Percentiles rank a stretch among this genome's conserved stretches.
Evolutionary conservation across 2,113 vertebrate species (phyloP).

Genomic region (Pelodiscus sinensis): DNA sequence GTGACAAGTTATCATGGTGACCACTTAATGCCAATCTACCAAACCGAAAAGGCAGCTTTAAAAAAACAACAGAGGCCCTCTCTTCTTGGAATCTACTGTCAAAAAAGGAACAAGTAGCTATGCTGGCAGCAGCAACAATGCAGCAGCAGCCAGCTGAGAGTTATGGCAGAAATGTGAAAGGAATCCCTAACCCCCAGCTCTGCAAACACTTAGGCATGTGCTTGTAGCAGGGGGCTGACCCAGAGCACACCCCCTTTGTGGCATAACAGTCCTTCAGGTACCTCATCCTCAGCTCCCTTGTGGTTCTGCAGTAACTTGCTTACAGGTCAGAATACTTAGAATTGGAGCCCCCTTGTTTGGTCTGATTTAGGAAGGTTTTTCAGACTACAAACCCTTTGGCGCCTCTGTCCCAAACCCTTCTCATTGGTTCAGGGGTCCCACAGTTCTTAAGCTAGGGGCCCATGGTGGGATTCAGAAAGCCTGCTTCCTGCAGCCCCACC

Average conservation of each 20-base stretch:
- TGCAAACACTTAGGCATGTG: background rate
- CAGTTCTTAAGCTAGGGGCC: too few species aligned
- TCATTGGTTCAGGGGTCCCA: too few species aligned
- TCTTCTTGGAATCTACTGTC: background rate
- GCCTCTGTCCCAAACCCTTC: too few species aligned
- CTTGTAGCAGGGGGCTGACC: background rate
- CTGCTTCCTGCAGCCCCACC: too few species aligned
- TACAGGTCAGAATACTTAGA: too few species aligned
- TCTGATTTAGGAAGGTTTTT: too few species aligned
- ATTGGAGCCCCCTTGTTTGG: too few species aligned
- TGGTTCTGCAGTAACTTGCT: too few species aligned
- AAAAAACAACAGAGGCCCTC: background rate
- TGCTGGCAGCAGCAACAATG: background rate
- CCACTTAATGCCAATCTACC: background rate
- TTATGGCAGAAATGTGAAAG: background rate
- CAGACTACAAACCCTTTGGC: too few species aligned
- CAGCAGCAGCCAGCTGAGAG: background rate
- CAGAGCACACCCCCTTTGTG: background rate
- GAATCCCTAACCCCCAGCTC: background rate
- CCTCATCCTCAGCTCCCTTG: too few species aligned
- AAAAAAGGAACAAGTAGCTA: background rate
- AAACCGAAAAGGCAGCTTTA: background rate
- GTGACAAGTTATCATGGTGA: background rate
- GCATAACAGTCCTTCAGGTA: too few species aligned
- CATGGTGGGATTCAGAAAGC: too few species aligned